Evolutionary conservation across 92 coral and sea anemone species (phyloP).

Genomic region (Zoanthus sansibaricus): DNA sequence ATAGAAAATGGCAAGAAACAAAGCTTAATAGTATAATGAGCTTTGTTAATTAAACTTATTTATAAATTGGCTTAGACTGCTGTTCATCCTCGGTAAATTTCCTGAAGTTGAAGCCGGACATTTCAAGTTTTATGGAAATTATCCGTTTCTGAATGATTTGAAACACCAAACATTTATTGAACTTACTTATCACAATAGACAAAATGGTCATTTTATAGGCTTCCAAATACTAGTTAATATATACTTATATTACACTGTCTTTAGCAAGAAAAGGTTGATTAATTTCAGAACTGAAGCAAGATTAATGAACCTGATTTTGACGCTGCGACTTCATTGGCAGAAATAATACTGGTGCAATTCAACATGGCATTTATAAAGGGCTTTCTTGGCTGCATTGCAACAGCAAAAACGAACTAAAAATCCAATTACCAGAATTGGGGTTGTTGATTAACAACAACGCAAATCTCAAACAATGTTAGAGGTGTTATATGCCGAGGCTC

Average conservation of each 20-base stretch:
- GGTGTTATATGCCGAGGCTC: background rate
- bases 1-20: background rate
- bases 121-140: too few relatives aligned
- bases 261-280: conserved; percentile 1
- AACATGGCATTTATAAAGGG: background rate
- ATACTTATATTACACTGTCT: too few relatives aligned
- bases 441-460: conserved; percentile 2
- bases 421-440: conserved; percentile 23
- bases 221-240: too few relatives aligned
- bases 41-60: too few relatives aligned
- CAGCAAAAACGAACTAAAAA: conserved; percentile 4
- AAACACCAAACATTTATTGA: too few relatives aligned
- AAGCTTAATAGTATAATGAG: background rate
- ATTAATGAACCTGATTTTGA: background rate
- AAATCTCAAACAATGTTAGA: background rate
- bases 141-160: too few relatives aligned
- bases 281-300: background rate
- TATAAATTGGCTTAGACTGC: too few relatives aligned
- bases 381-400: background rate
- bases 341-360: background rate
- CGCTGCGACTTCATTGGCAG: background rate
- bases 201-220: too few relatives aligned
- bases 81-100: too few relatives aligned
- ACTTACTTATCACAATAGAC: too few relatives aligned
- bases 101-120: too few relatives aligned